These are phyloP conservation scores for Megastigmus dorsalis DNA, from an alignment of 2,888 invertebrate species.

Conservation along the genomic window DNA sequence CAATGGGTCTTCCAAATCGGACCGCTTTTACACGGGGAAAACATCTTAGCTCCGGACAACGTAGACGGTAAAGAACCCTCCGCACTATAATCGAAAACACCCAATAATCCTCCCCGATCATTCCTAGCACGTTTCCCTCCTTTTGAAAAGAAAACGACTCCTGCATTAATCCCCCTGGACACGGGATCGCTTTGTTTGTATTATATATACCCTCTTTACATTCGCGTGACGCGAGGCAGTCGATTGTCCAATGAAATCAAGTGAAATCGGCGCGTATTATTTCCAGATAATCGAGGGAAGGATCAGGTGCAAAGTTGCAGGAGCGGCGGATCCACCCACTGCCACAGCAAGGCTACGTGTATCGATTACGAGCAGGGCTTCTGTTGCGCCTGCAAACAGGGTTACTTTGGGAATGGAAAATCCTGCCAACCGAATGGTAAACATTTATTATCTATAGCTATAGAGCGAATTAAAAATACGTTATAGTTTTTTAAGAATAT, in stretches of 20 bases:
- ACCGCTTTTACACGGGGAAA: conserved; percentile 78
- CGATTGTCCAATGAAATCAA: conserved; percentile 13
- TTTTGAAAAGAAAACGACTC: conserved; percentile 12
- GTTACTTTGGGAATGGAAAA: conserved; percentile 94
- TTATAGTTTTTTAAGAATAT: no score
- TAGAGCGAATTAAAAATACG: no score
- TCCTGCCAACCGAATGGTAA: conserved; percentile 87
- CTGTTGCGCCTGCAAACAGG: conserved; percentile 91
- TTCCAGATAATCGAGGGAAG: conserved; percentile 40
- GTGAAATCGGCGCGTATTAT: neutral
- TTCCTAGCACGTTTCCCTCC: conserved; percentile 20
- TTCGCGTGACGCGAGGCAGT: neutral
- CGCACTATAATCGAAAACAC: neutral
- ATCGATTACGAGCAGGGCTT: conserved; percentile 88
- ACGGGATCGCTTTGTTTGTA: conserved; percentile 13
- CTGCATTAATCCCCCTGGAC: conserved; percentile 3
- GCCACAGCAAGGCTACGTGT: conserved; percentile 89
- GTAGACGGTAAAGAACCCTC: conserved; percentile 63
- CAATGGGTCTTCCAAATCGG: conserved; percentile 92
- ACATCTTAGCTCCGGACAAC: conserved; percentile 82
- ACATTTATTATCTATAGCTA: no score
- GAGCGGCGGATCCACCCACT: conserved; percentile 80
- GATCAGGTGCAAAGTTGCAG: conserved; percentile 75
- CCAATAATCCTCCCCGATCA: neutral
- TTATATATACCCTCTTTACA: neutral